Base-by-base conservation (phyloP, 37 sponge, comb jelly and placozoan genomes). In the Spongilla lacustris region DNA sequence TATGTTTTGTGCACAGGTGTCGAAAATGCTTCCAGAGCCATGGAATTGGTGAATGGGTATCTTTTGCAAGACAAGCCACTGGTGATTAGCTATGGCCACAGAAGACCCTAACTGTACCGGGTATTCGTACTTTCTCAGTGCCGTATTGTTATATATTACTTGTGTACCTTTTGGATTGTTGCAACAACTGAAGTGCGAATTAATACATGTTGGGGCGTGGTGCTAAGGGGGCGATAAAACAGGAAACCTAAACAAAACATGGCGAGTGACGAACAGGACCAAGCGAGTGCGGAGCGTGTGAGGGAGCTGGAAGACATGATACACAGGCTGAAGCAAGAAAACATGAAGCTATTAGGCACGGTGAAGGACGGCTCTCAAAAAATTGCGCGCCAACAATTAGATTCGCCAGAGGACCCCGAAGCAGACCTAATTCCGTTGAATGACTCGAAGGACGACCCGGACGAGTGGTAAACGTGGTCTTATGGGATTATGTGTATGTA, bases 271-370 rank as follows among this genome's bases (percentile, higher is more conserved):
- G 80, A 80, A 30, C n/a, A 22, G 31, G 80, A 80, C 19, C 31
- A 31, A 4, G 9, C 71, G 2, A 66, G 77, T 9, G 22, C 28
- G 37, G 33, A 32, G 70, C 30, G 81, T 21, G 86, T 91, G 68
- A 91, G 83, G 68, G 92, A 87, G 66, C 66, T 92, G 23, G 88
- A 92, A 37, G 89, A 37, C 12, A 92, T 87, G 69, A 85, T 92
- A 5, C 71, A 80, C 58, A 77, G 84, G 30, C 73, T 92, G 37
- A 76, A 79, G 50, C 14, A 35, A 0, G 92, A 92, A 34, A 92
- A 92, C 72, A 75, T 85, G 72, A 75, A 92, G 36, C 77, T 92
- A 2, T 49, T 92, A 24, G 88, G 36, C 48, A 81, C 58, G 21
- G 58, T 58, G 58, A 58, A 17, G 58, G 58, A 58, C 19, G 58